phyloP scores from a whole-genome alignment of 2,888 invertebrate species.

The Arenicola marina region DNA sequence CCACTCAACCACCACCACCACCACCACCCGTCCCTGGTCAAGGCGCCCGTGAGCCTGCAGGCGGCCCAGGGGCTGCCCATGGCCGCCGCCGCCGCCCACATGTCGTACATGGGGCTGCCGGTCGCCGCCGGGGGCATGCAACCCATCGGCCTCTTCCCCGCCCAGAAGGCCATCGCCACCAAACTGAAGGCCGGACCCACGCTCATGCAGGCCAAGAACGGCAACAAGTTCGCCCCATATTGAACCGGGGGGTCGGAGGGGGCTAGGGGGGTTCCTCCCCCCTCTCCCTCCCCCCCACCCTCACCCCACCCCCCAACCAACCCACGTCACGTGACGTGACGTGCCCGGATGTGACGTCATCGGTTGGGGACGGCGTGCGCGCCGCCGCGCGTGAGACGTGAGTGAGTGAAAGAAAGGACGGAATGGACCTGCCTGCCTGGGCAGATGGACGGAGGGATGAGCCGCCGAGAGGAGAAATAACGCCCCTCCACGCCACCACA shows the following conservation, averaged over 20 bases:
- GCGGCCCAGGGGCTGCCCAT: neutral
- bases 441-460: no score
- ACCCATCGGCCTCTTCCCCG: neutral
- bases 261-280: no score
- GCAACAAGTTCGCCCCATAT: conserved; percentile 5
- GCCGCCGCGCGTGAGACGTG: no score
- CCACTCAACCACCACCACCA: neutral
- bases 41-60: neutral
- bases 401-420: no score
- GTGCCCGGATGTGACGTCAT: no score
- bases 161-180: neutral
- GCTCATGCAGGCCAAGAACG: neutral
- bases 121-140: neutral
- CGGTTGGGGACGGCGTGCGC: no score
- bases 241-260: neutral
- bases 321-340: no score
- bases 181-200: conserved; percentile 4
- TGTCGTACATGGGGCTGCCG: neutral
- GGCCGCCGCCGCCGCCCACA: neutral
- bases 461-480: no score
- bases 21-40: neutral
- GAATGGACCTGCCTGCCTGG: no score
- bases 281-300: no score
- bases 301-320: no score
- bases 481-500: no score